Base-by-base conservation (phyloP, 2,888 invertebrate genomes). In the Achlya flavicornis region DNA sequence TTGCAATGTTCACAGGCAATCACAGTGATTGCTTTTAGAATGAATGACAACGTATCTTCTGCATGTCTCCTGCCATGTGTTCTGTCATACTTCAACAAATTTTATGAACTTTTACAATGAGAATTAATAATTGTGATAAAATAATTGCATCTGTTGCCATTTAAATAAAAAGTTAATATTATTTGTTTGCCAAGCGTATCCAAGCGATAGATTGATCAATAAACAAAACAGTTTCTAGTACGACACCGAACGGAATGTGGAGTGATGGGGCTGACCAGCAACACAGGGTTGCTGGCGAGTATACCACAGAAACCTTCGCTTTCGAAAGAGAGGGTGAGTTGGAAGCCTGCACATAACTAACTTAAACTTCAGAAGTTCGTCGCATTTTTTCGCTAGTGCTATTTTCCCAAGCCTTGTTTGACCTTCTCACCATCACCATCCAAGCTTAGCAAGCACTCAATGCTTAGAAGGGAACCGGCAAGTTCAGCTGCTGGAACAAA, bases 271-370 rank as follows among this genome's bases (percentile, higher is more conserved):
- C 78, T 94, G 12, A 94, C 95, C 14, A 96, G 96, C 78, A 95
- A 95, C 83, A 96, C 96, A 4, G 96, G 96, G 0, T 86, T 96
- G 66, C 81, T 95, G 66, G 95, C 96, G 5, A 95, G 95, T 70
- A 84, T 94, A 83, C 62, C 94, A 80, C 76, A 94, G 85, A 95
- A 94, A 79, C 84, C 87, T 57, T 58, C 72, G n/a, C 69, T 76
- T 57, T 72, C 81, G 19, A 81, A 74, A 69, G 84, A 86, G 70
- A 87, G 90, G 87, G 94, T 91, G 63, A 63, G 87, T 80, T 19
- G 16, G 7, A 53, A 19, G 19, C 4, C 19, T 14, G 14, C 10
- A 10, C 4, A 41, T 26, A 26, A 2, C 26, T 26, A 26, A 26
- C 26, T 26, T 1, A 26, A 26, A 26, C 26, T 26, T 26, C 26